phyloP scores from a whole-genome alignment of 2,888 invertebrate species.

The Dryobotodes eremita region DNA sequence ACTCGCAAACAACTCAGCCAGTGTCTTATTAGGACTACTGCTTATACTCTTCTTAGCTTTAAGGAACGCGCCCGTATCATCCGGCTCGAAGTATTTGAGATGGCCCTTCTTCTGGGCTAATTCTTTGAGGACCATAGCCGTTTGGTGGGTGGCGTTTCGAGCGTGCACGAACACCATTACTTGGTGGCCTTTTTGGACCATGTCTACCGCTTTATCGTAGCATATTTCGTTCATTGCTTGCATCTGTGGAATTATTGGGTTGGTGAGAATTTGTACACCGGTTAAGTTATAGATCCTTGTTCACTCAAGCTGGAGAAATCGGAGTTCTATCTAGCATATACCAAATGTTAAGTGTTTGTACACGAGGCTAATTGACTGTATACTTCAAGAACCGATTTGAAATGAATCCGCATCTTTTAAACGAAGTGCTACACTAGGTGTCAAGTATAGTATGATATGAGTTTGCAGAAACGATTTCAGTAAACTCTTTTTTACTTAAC shows the following conservation, averaged over 20 bases:
- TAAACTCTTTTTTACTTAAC: not conserved
- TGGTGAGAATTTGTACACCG: not conserved
- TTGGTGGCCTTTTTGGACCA: constrained; percentile 97
- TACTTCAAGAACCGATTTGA: too few relatives aligned
- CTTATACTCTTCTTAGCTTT: constrained; percentile 93
- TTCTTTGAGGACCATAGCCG: constrained; percentile 96
- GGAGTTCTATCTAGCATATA: too few relatives aligned
- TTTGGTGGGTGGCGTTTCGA: constrained; percentile 97
- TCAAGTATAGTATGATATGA: too few relatives aligned
- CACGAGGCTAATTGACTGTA: too few relatives aligned
- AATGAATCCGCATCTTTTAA: not conserved
- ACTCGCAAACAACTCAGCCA: constrained; percentile 95
- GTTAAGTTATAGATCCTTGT: not conserved
- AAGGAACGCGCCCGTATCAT: constrained; percentile 91
- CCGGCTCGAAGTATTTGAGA: constrained; percentile 92
- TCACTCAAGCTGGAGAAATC: not conserved
- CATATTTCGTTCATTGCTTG: constrained; percentile 97
- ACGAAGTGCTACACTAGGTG: not conserved
- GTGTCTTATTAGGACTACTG: constrained; percentile 94
- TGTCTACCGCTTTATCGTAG: constrained; percentile 97
- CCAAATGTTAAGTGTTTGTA: too few relatives aligned
- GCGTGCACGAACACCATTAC: constrained; percentile 99
- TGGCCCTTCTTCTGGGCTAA: constrained; percentile 94
- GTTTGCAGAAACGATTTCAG: too few relatives aligned
- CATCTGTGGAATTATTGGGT: constrained; percentile 82